Percentiles rank a stretch among this genome's conserved stretches.
These are phyloP conservation scores for Rotaria magnacalcarata DNA, from an alignment of 2,888 invertebrate species.

Conservation along the genomic window DNA sequence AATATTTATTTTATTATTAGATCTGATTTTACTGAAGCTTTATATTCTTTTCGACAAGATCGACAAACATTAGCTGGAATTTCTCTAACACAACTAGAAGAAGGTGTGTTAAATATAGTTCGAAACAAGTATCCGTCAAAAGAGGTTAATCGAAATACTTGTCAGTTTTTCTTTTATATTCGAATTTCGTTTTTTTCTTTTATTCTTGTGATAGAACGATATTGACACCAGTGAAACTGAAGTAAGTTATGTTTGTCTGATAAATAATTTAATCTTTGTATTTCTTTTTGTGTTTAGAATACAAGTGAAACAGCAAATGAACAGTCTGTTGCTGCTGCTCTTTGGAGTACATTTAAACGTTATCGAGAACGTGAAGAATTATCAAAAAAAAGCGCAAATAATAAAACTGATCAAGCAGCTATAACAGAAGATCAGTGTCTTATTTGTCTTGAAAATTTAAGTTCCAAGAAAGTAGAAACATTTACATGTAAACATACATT, in stretches of 20 bases:
- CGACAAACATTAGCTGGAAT: background rate
- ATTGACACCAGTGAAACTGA: background rate
- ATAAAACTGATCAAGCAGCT: background rate
- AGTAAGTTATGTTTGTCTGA: background rate
- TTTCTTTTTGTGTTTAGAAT: background rate
- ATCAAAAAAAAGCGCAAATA: background rate
- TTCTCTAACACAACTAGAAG: background rate
- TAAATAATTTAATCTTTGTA: background rate
- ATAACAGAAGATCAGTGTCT: background rate
- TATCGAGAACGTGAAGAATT: background rate
- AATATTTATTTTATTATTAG: background rate
- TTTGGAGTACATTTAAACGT: background rate
- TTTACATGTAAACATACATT: background rate
- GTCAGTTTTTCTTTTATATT: background rate
- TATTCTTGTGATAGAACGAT: background rate
- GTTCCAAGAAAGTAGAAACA: background rate
- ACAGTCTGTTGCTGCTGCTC: background rate
- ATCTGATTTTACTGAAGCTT: background rate
- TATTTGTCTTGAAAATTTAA: background rate
- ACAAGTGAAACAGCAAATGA: background rate
- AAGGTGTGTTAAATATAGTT: background rate
- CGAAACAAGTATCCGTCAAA: background rate
- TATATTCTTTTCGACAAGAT: background rate
- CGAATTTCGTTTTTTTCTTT: no score
- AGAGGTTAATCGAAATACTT: background rate